Evolutionary conservation across 2,888 invertebrate species (phyloP), one percentile per base, ranked within the genome.

Genomic region (Pandemis heparana): DNA sequence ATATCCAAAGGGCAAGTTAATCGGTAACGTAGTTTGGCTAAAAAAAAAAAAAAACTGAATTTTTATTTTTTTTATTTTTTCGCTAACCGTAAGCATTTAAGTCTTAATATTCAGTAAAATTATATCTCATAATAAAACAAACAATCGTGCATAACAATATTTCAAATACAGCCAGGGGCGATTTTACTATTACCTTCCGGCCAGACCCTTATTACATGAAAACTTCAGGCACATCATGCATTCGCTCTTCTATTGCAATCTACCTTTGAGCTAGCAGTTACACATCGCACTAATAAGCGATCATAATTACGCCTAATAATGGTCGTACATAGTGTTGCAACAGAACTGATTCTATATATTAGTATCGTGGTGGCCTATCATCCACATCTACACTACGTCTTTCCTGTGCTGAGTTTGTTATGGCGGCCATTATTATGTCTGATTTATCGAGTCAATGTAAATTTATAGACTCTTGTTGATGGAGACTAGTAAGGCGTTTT

Each of bases 241-340:
- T 18, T 53, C 61, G 67, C 62, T 41, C 32, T 71, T 62, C 56
- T 23, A 64, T 64, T 8, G n/a, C 61, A 71, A 51, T 64, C 41
- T 46, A 65, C 32, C 41, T 71, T 63, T 56, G 62, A 73, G 67
- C 67, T 67, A 56, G 62, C 56, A 73, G 68, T 72, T 68, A 68
- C 68, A 73, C 63, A 68, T 73, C 56, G 6, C 61, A 53, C 63
- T 73, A 73, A 73, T 73, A 73, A 72, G 72, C 67, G n/a, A 32
- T 46, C 12, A 56, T 67, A 72, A 68, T 68, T 68, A 68, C 39
- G 18, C 43, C 10, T 62, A 73, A 68, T 68, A 63, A 68, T 56
- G 46, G 68, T 38, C 48, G 72, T 53, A 16, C 51, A 53, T 18
- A 73, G 68, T 73, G 46, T 62, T 71, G 71, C 59, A 68, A 63